Evolutionary conservation across 2,797 vertebrate species (phyloP).

Genomic region (Clarias laeviceps): DNA sequence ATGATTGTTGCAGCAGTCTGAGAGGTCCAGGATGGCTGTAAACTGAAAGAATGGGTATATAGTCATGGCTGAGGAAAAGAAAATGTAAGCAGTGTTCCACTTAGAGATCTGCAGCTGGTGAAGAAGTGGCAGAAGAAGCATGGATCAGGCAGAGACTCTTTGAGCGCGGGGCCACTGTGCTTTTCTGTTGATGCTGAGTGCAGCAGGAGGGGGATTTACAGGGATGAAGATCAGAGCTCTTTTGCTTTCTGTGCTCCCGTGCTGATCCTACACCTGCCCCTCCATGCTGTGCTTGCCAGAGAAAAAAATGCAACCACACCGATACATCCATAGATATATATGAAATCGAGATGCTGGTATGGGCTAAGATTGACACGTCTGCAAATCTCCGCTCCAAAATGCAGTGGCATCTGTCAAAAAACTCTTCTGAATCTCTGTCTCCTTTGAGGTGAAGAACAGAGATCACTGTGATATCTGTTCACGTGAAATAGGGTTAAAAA

Average conservation of each 20-base stretch:
- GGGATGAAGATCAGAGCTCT: slow-evolving; percentile 49
- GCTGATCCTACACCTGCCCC: slow-evolving; percentile 38
- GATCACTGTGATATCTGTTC: background rate
- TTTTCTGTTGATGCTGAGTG: slow-evolving; percentile 52
- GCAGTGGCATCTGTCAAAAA: background rate
- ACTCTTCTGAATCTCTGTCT: background rate
- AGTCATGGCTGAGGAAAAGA: background rate
- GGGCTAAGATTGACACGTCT: background rate
- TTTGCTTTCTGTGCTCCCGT: slow-evolving; percentile 43
- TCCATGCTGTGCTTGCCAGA: slow-evolving; percentile 51
- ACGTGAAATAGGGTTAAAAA: background rate
- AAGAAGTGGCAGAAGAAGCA: slow-evolving; percentile 27
- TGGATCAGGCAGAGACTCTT: slow-evolving; percentile 30
- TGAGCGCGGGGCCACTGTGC: slow-evolving; percentile 15
- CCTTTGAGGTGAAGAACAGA: background rate
- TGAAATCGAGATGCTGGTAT: slow-evolving; percentile 4
- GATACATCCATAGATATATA: slow-evolving; percentile 10
- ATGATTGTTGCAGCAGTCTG: background rate
- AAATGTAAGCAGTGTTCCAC: slow-evolving; percentile 24
- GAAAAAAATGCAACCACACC: slow-evolving; percentile 49
- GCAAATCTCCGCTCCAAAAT: background rate
- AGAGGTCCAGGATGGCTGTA: slow-evolving; percentile 6
- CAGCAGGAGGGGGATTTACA: slow-evolving; percentile 46
- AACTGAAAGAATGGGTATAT: background rate
- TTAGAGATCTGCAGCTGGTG: slow-evolving; percentile 30